Conservation (phyloP, 2,888 invertebrate species). For the Apocheima hispidaria region DNA sequence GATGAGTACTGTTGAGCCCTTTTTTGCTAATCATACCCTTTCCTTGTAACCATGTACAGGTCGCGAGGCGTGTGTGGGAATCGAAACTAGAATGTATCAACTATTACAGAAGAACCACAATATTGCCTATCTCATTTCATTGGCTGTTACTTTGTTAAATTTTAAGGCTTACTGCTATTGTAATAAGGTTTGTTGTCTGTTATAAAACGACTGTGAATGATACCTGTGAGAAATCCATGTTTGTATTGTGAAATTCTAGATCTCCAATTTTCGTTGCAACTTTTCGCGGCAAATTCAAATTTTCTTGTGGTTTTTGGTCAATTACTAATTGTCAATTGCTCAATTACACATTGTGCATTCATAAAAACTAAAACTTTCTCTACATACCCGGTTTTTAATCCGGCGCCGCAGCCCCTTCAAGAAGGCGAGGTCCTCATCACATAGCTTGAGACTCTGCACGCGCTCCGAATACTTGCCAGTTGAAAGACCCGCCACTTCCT, state of each 20-base stretch:
- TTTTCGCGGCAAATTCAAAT: no score
- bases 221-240: no score
- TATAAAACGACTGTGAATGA: no score
- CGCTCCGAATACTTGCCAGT: conserved; percentile 75
- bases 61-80: not conserved
- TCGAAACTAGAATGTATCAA: not conserved
- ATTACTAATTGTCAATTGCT: no score
- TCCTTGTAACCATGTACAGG: no score
- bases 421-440: conserved; percentile 69
- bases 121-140: not conserved
- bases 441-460: conserved; percentile 68
- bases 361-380: no score
- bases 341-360: no score
- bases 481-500: conserved; percentile 76
- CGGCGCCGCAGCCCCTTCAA: conserved; percentile 73
- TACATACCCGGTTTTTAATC: conserved; percentile 76
- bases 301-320: no score
- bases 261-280: no score
- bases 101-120: not conserved
- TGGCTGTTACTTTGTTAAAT: not conserved
- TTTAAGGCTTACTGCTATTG: not conserved
- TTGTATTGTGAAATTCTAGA: no score
- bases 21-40: no score
- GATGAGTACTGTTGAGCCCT: no score
- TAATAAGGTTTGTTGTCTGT: not conserved